Evolutionary conservation across 2,888 invertebrate species (phyloP), one percentile per base, ranked within the genome.

Genomic region (Tenthredo scrophulariae): DNA sequence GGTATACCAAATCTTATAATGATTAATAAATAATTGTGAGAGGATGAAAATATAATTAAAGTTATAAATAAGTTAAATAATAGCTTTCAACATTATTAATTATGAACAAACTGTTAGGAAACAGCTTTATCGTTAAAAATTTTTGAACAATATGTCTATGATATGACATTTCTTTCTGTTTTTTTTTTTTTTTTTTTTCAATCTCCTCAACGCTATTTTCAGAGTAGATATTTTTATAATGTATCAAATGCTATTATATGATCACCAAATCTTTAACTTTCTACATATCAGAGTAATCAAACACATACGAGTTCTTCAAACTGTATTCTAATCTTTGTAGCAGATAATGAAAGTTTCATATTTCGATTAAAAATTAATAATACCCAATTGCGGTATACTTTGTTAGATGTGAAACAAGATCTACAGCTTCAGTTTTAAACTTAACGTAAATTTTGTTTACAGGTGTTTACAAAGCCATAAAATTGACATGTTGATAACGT

Each of bases 121-220:
- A 80, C 80, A 62, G 80, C 62, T 58, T 58, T 50, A 33, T 54
- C 18, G 58, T 79, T 54, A 18, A 33, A 80, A 40, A 0, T 40
- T 58, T 80, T 80, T 13, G 40, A 80, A 80, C 29, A 62, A 37
- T 74, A 58, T 80, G 40, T 62, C 62, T 62, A 80, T 80, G 80
- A 58, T 79, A 43, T n/a, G 70, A 40, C 72, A 43, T 62, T 62
- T 26, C 62, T 80, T 50, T 50, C 18, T 18, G 18, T 50, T 50
- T 50, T 18, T 6, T n/a, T 54, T 54, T n/a, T 54, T 18, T 7
- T n/a, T n/a, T 54, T 50, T 18, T 18, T 50, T 18, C 15, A 37
- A 7, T 37, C 7, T 43, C 10, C 13, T 9, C 26, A 40, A 80
- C 4, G 37, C 4, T 62, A 80, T 43, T 58, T 65, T 37, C 80